Evolutionary conservation across 2,797 vertebrate genomes (phyloP).

Genomic region (Phylloscopus collybita): DNA sequence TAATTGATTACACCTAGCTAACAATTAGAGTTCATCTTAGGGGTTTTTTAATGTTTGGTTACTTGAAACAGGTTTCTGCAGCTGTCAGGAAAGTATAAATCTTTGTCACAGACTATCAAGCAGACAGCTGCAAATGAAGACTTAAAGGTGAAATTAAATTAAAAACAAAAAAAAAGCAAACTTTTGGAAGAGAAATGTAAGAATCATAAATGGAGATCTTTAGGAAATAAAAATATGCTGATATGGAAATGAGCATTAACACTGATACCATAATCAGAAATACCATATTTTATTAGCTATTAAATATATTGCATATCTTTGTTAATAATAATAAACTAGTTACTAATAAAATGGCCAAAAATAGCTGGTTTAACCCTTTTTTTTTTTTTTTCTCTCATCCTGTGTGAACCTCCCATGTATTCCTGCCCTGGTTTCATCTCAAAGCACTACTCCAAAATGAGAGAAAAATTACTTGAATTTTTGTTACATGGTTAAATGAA

Average conservation of each 20-base stretch:
- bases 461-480: neutral
- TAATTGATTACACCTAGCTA: constrained; percentile 74
- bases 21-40: constrained; percentile 61
- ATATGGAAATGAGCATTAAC: neutral
- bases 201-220: neutral
- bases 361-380: neutral
- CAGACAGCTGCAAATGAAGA: constrained; percentile 57
- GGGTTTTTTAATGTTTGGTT: constrained; percentile 61
- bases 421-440: neutral
- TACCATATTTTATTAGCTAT: neutral
- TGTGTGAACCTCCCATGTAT: neutral
- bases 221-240: neutral
- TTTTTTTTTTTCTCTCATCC: neutral
- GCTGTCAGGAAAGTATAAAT: constrained; percentile 54
- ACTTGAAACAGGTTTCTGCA: constrained; percentile 47
- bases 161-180: neutral
- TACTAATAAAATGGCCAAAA: neutral
- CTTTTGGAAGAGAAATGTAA: constrained; percentile 6
- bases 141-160: constrained; percentile 60
- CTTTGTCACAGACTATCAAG: constrained; percentile 49
- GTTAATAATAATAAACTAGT: neutral
- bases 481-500: neutral
- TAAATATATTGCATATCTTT: neutral
- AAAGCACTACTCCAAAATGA: neutral
- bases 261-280: neutral